Evolutionary conservation across 2,113 vertebrate species (phyloP).

Genomic region (Poeciliopsis turrubarensis): DNA sequence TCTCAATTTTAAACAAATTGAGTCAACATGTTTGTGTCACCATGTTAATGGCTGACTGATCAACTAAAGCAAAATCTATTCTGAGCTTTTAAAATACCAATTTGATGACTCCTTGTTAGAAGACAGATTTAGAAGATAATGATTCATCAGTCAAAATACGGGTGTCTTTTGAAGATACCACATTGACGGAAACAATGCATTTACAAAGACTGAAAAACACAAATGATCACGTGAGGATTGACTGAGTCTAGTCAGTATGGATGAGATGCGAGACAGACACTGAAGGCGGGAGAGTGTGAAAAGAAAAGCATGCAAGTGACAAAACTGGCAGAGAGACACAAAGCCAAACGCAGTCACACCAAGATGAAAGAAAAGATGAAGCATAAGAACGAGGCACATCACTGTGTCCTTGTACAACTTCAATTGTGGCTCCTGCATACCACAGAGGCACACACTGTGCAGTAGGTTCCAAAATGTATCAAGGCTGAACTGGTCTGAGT

Average conservation of each 20-base stretch:
- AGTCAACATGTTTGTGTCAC: neutral
- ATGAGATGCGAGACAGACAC: slow-evolving; percentile 21
- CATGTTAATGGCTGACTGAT: neutral
- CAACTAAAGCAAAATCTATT: neutral
- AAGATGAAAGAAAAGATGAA: slow-evolving; percentile 48
- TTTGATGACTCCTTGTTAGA: neutral
- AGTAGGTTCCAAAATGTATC: slow-evolving; percentile 27
- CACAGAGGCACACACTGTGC: slow-evolving; percentile 28
- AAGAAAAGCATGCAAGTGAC: slow-evolving; percentile 4
- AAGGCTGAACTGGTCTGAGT: neutral
- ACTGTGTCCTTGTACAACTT: slow-evolving; percentile 45
- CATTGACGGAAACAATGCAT: slow-evolving; percentile 12
- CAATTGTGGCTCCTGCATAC: slow-evolving; percentile 47
- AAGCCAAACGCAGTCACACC: slow-evolving; percentile 20
- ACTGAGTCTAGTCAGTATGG: slow-evolving; percentile 12
- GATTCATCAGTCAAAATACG: neutral
- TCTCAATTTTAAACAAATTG: neutral
- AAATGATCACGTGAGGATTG: slow-evolving; percentile 10
- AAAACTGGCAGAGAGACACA: slow-evolving; percentile 30
- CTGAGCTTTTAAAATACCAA: neutral
- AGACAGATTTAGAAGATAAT: neutral
- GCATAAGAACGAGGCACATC: slow-evolving; percentile 34
- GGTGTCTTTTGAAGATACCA: slow-evolving; percentile 9
- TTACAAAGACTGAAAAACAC: slow-evolving; percentile 2
- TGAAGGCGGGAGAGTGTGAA: slow-evolving; percentile 4